Conservation (phyloP, 2,797 vertebrate species). For the Myotis pilosus region DNA sequence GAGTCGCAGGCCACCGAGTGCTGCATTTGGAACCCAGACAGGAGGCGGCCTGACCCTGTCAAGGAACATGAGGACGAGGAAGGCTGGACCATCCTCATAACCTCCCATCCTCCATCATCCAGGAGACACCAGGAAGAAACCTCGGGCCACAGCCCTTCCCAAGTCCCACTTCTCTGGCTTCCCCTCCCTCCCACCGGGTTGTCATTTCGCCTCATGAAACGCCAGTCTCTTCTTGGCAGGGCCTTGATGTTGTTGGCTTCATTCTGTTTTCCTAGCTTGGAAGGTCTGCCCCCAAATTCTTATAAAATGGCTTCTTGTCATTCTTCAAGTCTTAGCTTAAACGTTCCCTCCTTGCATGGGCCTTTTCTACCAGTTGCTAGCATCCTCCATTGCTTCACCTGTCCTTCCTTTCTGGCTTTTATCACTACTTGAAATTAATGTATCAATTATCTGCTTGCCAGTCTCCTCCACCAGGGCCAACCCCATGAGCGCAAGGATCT, state of each 20-base stretch:
- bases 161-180: neutral
- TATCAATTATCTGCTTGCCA: neutral
- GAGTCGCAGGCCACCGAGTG: neutral
- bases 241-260: neutral
- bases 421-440: neutral
- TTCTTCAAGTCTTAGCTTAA: neutral
- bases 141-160: neutral
- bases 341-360: neutral
- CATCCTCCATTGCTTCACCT: neutral
- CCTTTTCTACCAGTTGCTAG: neutral
- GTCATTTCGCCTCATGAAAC: neutral
- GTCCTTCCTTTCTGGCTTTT: neutral
- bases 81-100: neutral
- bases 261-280: neutral
- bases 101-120: neutral
- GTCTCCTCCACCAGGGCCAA: neutral
- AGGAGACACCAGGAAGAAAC: neutral
- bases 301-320: neutral
- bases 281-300: neutral
- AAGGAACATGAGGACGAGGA: too few species aligned
- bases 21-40: neutral
- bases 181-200: neutral
- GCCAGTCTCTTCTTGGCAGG: neutral
- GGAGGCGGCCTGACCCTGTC: neutral
- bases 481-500: neutral